phyloP scores from a whole-genome alignment of 2,113 vertebrate genomes.

The Pungitius pungitius region DNA sequence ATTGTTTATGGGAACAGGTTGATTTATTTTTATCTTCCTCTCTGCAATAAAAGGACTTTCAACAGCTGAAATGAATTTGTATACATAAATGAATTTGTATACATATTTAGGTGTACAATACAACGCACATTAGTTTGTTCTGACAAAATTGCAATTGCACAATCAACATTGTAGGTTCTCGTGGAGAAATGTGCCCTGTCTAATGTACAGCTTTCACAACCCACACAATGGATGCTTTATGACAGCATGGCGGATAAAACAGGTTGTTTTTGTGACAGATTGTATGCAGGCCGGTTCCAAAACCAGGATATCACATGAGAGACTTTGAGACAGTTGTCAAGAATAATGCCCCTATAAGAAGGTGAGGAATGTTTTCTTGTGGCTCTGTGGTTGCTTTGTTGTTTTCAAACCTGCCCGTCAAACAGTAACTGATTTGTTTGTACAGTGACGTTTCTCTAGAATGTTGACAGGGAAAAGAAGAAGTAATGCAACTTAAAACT shows the following conservation, averaged over 20 bases:
- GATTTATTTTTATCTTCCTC: neutral
- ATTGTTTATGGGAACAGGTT: neutral
- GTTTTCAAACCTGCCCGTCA: conserved; percentile 42
- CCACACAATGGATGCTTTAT: conserved; percentile 13
- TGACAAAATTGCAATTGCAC: neutral
- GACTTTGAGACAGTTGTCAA: conserved; percentile 48
- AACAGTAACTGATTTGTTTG: conserved; percentile 8
- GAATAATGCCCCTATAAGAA: conserved; percentile 36
- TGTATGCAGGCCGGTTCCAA: neutral
- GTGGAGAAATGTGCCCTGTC: conserved; percentile 1
- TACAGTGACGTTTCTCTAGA: conserved; percentile 34
- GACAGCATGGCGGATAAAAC: conserved; percentile 18
- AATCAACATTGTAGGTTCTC: conserved; percentile 1
- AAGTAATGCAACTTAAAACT: conserved; percentile 19
- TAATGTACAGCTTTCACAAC: conserved; percentile 1
- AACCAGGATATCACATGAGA: neutral
- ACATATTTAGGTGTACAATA: neutral
- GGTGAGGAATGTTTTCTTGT: conserved; percentile 43
- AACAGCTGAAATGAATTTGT: neutral
- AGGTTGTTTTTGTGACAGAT: conserved; percentile 30
- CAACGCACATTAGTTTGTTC: conserved; percentile 5
- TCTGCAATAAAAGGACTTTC: neutral
- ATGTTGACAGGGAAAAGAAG: conserved; percentile 10
- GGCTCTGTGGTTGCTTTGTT: conserved; percentile 2
- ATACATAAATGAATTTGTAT: neutral